These are phyloP conservation scores for Arizona elegans DNA, from an alignment of 2,113 vertebrate genomes.

Conservation along the genomic window DNA sequence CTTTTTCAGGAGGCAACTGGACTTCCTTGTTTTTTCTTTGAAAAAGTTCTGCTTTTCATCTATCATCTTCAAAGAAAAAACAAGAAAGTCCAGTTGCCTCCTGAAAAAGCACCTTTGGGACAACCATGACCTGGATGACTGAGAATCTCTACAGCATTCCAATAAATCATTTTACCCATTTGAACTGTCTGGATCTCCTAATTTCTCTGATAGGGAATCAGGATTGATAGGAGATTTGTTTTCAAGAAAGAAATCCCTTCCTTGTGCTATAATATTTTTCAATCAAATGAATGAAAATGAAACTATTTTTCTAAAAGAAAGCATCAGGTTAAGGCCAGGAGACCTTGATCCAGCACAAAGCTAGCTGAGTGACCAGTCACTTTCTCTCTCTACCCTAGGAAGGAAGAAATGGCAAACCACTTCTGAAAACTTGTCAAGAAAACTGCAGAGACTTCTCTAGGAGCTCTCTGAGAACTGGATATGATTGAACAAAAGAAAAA, in stretches of 20 bases:
- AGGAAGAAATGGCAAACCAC: not conserved
- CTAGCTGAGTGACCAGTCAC: not conserved
- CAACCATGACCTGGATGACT: too few species aligned
- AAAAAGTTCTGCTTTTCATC: too few species aligned
- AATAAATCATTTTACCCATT: not conserved
- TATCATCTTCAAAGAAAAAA: too few species aligned
- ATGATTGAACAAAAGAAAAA: not conserved
- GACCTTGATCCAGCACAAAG: not conserved
- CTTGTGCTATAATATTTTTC: not conserved
- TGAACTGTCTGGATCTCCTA: not conserved
- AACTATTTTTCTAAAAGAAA: not conserved
- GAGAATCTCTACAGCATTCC: not conserved
- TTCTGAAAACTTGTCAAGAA: not conserved
- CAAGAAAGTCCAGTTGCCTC: too few species aligned
- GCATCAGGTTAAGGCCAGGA: not conserved
- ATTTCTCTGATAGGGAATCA: not conserved
- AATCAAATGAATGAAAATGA: not conserved
- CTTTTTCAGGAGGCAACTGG: too few species aligned
- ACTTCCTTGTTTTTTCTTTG: too few species aligned
- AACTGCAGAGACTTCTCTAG: not conserved
- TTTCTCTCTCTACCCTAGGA: not conserved
- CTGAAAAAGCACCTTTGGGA: too few species aligned
- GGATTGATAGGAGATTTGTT: not conserved
- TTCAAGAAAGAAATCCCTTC: not conserved
- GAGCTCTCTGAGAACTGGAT: not conserved